Evolutionary conservation across 2,888 invertebrate genomes (phyloP), one percentile per base, ranked within the genome.

Genomic region (Diadegma fenestrale): DNA sequence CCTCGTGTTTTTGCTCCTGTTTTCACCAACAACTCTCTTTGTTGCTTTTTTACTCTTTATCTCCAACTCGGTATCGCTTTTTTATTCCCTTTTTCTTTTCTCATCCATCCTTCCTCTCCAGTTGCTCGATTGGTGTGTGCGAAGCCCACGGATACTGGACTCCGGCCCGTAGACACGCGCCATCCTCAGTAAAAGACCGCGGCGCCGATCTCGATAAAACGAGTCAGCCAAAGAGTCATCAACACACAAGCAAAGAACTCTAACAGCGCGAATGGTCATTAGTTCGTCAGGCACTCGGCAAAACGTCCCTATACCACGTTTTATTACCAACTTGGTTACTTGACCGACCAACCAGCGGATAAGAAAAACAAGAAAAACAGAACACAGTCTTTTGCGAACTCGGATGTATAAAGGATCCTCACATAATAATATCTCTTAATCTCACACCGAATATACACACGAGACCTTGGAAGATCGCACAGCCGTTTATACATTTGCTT

Each of bases 401-500:
- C 10, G 54, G 51, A 22, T 63, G 19, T 75, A 85, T 73, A 85
- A 81, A 81, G 80, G 78, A 79, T 75, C 81, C 85, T 78, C 81
- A 78, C 81, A 85, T 81, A 69, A 81, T 78, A 81, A 77, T 78
- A 81, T 85, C 81, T 78, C 78, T 78, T 54, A 54, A 85, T 85
- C 85, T 85, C 73, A 22, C 43, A 41, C 72, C 66, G 54, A 81
- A 80, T 66, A 30, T 76, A 37, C 51, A 75, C 66, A 73, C 64
- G 72, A 61, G 51, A 58, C 72, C 63, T 51, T 43, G 58, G 61
- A 80, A 73, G 64, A 71, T 43, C 33, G 54, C 43, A 43, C 41
- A 58, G 26, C 26, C 22, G 22, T 61, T 37, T 19, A 41, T 43
- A 26, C 41, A 37, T 51, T 37, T 26, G 58, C n/a, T 54, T 61